phyloP scores from a whole-genome alignment of 2,113 vertebrate species.

The Hucho hucho region DNA sequence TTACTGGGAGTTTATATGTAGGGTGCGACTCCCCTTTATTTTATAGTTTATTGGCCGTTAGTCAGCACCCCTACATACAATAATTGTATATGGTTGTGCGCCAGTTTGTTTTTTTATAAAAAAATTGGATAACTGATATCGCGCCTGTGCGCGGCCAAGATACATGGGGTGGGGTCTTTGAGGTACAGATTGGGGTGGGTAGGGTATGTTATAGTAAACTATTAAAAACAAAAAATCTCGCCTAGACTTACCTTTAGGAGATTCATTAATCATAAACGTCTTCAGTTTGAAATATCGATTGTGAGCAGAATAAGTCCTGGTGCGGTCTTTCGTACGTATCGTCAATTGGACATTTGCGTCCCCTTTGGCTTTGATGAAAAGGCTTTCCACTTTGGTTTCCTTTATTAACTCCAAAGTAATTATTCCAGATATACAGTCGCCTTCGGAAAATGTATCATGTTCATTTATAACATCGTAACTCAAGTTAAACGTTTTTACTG shows the following conservation, averaged over 20 bases:
- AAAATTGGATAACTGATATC: no score
- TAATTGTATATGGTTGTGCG: no score
- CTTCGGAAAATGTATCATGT: constrained; percentile 53
- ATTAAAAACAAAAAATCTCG: neutral
- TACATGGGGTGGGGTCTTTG: no score
- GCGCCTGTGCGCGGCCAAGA: no score
- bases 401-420: constrained; percentile 52
- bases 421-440: constrained; percentile 52
- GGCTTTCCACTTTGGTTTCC: constrained; percentile 21
- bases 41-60: no score
- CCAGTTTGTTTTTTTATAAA: no score
- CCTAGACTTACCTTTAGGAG: constrained; percentile 32
- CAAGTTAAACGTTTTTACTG: constrained; percentile 40
- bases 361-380: constrained; percentile 67
- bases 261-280: constrained; percentile 51
- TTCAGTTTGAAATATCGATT: constrained; percentile 70
- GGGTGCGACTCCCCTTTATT: no score
- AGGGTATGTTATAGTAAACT: no score
- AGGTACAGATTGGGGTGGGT: no score
- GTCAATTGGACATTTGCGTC: constrained; percentile 61
- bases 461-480: constrained; percentile 51
- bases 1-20: no score
- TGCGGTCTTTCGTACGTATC: neutral
- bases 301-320: constrained; percentile 20
- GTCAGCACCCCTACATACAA: no score